phyloP scores from a whole-genome alignment of 2,113 vertebrate genomes.

The Cranoglanis bouderius region DNA sequence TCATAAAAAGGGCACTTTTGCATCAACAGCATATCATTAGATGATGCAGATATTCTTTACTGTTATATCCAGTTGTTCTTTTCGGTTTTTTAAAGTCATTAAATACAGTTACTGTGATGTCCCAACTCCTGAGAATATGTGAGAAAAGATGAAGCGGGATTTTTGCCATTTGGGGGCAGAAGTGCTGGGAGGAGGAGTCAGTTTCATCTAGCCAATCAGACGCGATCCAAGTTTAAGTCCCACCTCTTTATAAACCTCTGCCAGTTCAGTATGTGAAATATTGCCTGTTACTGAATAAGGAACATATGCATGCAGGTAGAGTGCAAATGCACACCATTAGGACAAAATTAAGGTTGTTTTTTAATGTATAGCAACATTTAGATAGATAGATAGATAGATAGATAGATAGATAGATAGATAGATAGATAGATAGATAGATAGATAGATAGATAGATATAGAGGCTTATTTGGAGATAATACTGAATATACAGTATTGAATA shows the following conservation, averaged over 20 bases:
- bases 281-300: neutral
- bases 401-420: no score
- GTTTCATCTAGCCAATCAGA: slow-evolving; percentile 4
- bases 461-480: no score
- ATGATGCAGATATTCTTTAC: neutral
- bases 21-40: neutral
- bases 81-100: neutral
- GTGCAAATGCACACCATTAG: neutral
- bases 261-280: neutral
- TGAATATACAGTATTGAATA: no score
- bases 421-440: no score
- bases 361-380: neutral
- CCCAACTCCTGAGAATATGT: neutral
- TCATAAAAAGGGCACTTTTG: neutral
- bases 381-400: no score
- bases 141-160: slow-evolving; percentile 16
- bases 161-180: slow-evolving; percentile 10
- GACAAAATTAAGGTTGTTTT: neutral
- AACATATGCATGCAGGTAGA: neutral
- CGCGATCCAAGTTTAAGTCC: neutral
- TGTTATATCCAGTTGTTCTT: no score
- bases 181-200: slow-evolving; percentile 6
- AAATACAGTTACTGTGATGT: neutral
- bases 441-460: no score
- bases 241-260: neutral